Evolutionary conservation across 2,113 vertebrate species (phyloP).

Genomic region (Psilopsiagon aurifrons): DNA sequence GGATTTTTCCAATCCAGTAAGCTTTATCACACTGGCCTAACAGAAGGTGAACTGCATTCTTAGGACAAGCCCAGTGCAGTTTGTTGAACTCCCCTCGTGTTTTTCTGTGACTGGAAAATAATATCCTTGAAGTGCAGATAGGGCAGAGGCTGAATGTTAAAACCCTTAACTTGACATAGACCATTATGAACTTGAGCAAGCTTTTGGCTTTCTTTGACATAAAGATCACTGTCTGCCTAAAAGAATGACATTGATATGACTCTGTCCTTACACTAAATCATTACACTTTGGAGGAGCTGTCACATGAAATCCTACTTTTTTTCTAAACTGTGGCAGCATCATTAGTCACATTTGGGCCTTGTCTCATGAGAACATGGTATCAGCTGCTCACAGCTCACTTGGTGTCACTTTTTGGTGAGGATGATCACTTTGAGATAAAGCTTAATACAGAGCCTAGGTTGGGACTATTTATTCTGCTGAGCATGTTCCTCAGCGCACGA

Average conservation of each 20-base stretch:
- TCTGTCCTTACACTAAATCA: not conserved
- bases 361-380: not conserved
- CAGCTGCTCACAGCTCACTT: not conserved
- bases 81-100: not conserved
- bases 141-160: not conserved
- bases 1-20: not conserved
- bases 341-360: not conserved
- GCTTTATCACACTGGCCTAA: not conserved
- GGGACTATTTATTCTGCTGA: not conserved
- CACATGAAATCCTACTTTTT: conserved; percentile 26
- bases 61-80: not conserved
- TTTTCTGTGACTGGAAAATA: conserved; percentile 5
- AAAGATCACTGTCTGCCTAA: conserved; percentile 19
- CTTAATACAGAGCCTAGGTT: not conserved
- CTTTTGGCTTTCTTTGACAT: conserved; percentile 21
- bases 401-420: not conserved
- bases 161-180: conserved; percentile 5
- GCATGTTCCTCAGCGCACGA: not conserved
- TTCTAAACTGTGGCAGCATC: not conserved
- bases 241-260: conserved; percentile 7
- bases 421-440: not conserved
- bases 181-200: not conserved
- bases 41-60: not conserved
- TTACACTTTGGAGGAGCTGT: conserved; percentile 29
- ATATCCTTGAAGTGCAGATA: not conserved